A percentile compares a stretch with the other conserved stretches of the same genome.
phyloP scores from a whole-genome alignment of 2,797 vertebrate species.

The Morelia viridis region DNA sequence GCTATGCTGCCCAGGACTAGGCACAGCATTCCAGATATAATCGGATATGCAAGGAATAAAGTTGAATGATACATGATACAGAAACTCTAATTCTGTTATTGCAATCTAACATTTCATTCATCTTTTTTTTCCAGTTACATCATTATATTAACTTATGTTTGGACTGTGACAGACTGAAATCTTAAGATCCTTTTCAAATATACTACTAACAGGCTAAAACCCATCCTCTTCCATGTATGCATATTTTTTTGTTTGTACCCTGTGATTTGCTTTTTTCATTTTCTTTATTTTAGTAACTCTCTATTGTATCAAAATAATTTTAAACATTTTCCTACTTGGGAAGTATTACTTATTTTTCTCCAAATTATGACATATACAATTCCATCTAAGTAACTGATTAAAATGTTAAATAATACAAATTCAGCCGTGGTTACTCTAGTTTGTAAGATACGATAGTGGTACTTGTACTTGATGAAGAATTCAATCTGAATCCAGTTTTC shows the following conservation, averaged over 20 bases:
- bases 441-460: not conserved
- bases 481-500: not conserved
- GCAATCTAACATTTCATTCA: not conserved
- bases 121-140: not conserved
- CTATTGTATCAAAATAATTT: not conserved
- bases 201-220: no score
- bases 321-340: not conserved
- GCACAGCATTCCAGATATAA: no score
- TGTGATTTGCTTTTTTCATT: no score
- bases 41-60: not conserved
- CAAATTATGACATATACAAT: not conserved
- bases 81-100: not conserved
- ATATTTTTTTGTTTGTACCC: not conserved
- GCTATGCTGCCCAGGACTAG: not conserved
- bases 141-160: not conserved
- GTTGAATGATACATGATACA: not conserved
- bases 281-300: not conserved
- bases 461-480: not conserved
- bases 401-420: not conserved
- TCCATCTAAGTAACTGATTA: not conserved
- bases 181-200: not conserved
- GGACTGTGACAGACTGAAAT: not conserved
- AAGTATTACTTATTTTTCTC: not conserved
- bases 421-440: not conserved
- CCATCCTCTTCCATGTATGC: not conserved